Conservation (phyloP, 2,797 vertebrate species). For the Acridotheres tristis region DNA sequence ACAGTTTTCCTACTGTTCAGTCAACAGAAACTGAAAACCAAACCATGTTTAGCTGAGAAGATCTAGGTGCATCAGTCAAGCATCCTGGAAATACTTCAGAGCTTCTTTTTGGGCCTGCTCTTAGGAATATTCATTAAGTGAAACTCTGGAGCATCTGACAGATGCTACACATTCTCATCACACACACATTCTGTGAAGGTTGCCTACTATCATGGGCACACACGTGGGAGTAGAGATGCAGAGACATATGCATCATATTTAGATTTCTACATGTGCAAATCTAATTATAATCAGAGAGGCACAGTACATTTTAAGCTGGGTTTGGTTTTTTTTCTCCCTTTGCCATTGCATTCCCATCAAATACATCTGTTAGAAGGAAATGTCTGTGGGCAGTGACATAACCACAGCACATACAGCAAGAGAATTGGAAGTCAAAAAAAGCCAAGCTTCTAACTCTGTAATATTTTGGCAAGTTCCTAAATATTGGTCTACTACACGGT, state of each 20-base stretch:
- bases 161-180: constrained; percentile 44
- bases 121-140: constrained; percentile 39
- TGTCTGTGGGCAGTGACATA: constrained; percentile 11
- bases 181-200: constrained; percentile 58
- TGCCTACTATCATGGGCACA: constrained; percentile 67
- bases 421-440: background rate
- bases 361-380: constrained; percentile 12
- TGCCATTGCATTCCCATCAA: background rate
- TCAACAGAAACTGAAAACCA: background rate
- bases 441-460: background rate
- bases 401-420: background rate
- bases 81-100: background rate
- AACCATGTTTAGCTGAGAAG: background rate
- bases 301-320: constrained; percentile 17
- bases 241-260: constrained; percentile 58
- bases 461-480: background rate
- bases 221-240: constrained; percentile 24
- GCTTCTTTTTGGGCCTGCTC: background rate
- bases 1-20: background rate
- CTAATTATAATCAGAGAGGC: constrained; percentile 68
- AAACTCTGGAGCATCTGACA: constrained; percentile 57
- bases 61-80: background rate
- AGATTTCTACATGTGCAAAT: constrained; percentile 34
- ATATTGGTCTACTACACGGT: background rate
- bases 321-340: background rate